Percentiles rank a stretch among this genome's conserved stretches.
Conservation (phyloP, 53 echinoderm and acorn worm species). For the Echinometra lucunter region DNA sequence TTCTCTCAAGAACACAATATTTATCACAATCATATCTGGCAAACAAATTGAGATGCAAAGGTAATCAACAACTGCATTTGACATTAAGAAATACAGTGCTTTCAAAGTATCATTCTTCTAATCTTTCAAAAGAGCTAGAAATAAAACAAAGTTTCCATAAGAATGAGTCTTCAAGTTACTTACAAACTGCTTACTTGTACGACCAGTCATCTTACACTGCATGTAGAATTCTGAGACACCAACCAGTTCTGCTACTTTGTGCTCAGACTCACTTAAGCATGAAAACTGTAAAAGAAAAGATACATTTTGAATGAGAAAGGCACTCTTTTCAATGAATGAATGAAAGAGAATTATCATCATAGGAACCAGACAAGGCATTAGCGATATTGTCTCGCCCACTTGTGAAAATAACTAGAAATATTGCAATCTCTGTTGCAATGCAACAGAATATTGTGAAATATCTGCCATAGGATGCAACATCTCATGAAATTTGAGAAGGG, state of each 20-base stretch:
- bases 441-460: no score
- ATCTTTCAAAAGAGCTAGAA: no score
- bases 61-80: not conserved
- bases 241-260: conserved; percentile 84
- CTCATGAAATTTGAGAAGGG: no score
- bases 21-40: no score
- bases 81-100: not conserved
- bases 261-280: conserved; percentile 80
- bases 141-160: no score
- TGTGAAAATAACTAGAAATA: no score
- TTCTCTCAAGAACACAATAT: no score
- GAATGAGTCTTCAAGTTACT: conserved; percentile 46
- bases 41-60: not conserved
- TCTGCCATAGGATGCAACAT: no score
- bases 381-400: no score
- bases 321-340: not conserved
- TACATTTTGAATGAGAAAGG: not conserved
- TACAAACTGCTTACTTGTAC: conserved; percentile 79
- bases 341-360: no score
- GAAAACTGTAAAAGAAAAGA: conserved; percentile 68
- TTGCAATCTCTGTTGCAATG: no score
- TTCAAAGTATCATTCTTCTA: not conserved
- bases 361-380: no score
- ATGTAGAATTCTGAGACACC: conserved; percentile 88
- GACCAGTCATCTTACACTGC: conserved; percentile 85